Base-by-base conservation (phyloP, 1,140 invertebrate species). In the Coelopa frigida region DNA sequence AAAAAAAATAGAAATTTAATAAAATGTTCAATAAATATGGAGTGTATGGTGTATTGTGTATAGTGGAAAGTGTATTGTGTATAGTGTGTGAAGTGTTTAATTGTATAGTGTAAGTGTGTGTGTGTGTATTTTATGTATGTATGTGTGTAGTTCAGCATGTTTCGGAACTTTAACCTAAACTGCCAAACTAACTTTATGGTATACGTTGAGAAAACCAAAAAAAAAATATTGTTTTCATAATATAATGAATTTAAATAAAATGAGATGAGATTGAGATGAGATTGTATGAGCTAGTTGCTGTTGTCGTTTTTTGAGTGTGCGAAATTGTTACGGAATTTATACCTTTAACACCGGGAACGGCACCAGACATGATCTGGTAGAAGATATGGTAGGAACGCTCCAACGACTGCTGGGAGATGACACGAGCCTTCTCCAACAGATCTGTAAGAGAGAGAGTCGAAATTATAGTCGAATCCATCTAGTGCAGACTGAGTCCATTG, bases 331-430 rank as follows among this genome's bases (percentile, higher is more conserved):
- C 14, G 8, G 27, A 29, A 10, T 10, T 10, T 67, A 78, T 81
- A 94, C 92, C 84, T 78, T 94, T 95, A 48, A 96, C 73, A 55
- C 80, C 83, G 29, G 80, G 58, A 32, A 96, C 86, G 52, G 87
- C 80, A 52, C 89, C 91, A 60, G 95, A 98, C 89, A 97, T 95
- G 69, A 99, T 87, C 74, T 99, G 97, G 82, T 99, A 99, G 90
- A 99, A 99, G 73, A 99, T 99, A 75, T 99, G 97, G 82, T 99
- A 99, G 57, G 96, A 99, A 75, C 97, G 87, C 78, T 99, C 97
- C 58, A 95, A 78, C 53, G 89, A 70, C 71, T 97, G 94, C 77
- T 99, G 96, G 67, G 94, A 98, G 75, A 98, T 99, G 75, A 99
- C 96, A 89, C 97, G 93, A 74, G 97, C 98, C 77, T 99, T 99